A percentile compares a stretch with the other conserved stretches of the same genome.
Conservation (phyloP, 92 coral and sea anemone genomes). For the Bergia sp. region DNA sequence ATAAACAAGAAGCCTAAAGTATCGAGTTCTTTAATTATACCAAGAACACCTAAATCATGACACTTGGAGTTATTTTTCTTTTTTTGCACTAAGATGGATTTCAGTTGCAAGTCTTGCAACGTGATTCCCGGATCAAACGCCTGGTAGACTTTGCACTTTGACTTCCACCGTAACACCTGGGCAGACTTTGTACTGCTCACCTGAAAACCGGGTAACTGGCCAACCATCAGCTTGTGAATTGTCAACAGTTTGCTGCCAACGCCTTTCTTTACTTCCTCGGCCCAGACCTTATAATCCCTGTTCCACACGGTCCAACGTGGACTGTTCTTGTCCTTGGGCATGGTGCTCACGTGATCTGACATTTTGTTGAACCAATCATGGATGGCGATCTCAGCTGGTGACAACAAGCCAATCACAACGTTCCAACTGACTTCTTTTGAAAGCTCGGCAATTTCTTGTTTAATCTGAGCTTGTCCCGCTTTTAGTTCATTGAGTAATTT, state of each 20-base stretch:
- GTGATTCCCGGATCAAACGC: no score
- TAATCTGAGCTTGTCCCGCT: not conserved
- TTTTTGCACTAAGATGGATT: no score
- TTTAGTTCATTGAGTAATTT: not conserved
- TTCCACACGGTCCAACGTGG: conserved; percentile 18
- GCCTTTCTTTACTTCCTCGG: conserved; percentile 12
- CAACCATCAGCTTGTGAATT: conserved; percentile 25
- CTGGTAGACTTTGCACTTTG: no score
- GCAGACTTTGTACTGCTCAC: not conserved
- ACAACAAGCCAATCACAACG: not conserved
- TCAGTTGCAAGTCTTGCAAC: no score
- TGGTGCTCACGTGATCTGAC: conserved; percentile 27
- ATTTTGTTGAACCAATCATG: conserved; percentile 31
- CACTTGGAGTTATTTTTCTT: no score
- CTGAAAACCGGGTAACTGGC: conserved; percentile 15
- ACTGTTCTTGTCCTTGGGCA: conserved; percentile 19
- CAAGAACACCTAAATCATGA: no score
- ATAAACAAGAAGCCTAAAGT: not conserved
- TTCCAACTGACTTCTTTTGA: conserved; percentile 19
- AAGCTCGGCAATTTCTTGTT: not conserved
- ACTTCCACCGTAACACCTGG: not conserved
- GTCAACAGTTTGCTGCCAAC: conserved; percentile 10
- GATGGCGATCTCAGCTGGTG: conserved; percentile 20
- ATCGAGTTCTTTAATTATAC: no score
- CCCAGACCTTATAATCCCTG: conserved; percentile 13